Evolutionary conservation across 2,797 vertebrate genomes (phyloP), one percentile per base, ranked within the genome.

Genomic region (Lepus townsendii): DNA sequence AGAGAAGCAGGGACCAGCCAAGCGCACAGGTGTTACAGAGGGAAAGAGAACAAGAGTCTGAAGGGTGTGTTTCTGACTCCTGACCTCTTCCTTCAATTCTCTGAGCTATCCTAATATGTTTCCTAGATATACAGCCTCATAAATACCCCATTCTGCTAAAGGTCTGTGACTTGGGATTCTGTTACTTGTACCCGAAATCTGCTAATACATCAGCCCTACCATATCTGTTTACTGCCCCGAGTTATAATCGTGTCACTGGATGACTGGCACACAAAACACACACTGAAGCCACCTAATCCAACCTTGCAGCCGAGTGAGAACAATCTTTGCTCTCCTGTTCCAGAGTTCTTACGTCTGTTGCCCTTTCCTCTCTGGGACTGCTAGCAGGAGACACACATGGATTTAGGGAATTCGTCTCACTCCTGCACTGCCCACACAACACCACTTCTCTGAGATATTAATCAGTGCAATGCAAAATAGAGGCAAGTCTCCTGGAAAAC

Each of bases 401-500:
- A 78, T 24, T 76, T 85, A 30, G 35, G 47, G 20, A 90, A 66
- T n/a, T 20, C 54, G 32, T 86, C 62, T 88, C 32, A 35, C 26
- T 14, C 32, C 1, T 24, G 35, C 35, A 66, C 66, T 92, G 83
- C 83, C 84, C 89, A 93, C 27, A 65, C 9, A 57, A 26, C 62
- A 91, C 35, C 3, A 16, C 9, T 73, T 77, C 91, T 72, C 71
- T 78, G n/a, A 82, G 54, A 32, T 73, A 75, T 63, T 83, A 69
- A 84, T 52, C 52, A 83, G 80, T 50, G 16, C 17, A 68, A 78
- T 19, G 57, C 5, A 32, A 86, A 52, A 38, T 17, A 32, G 7
- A 76, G 16, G 27, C 60, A 89, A 66, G 22, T 19, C 27, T 95
- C 79, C 60, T 72, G 5, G 76, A 79, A 93, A 83, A 95, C 60